Base-by-base conservation (phyloP, 2,113 vertebrate genomes). In the Sitta europaea region DNA sequence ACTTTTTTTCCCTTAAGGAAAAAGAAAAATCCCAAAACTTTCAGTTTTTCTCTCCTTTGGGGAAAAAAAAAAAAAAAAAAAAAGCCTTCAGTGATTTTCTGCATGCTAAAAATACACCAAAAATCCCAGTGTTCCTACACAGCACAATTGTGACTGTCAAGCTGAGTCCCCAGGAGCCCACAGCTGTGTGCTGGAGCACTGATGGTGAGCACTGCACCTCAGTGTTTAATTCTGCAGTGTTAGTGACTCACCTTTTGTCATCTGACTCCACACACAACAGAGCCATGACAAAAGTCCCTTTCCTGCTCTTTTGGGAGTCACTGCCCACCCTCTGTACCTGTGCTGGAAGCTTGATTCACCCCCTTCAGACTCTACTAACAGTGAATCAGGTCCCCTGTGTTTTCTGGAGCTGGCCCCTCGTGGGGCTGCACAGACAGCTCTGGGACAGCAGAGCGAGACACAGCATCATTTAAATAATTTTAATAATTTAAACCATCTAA, bases 331-430 rank as follows among this genome's bases (percentile, higher is more conserved):
- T 42, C 77, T 55, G 28, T 6, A 21, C 12, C 29, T 11, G 5
- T 38, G 53, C 45, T 51, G 65, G 36, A 8, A 12, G 23, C 20
- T 53, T 16, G 27, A 14, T 53, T 78, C 54, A 25, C 33, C 33
- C 21, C 31, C 24, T 16, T 53, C 45, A 45, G 58, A 53, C 1
- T 2, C 48, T 45, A 16, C 7, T 1, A 3, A 10, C 18, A 38
- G 13, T 5, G 9, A 38, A 61, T 10, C 9, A 33, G 27, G 21
- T 47, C 42, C 25, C 53, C 43, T 24, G 9, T 35, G 25, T 55
- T 73, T 65, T 36, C 47, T 25, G 59, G 10, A 62, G 8, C 59
- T 5, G 1, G 51, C 17, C 36, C 19, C n/a, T 68, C 0, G 0
- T 36, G 35, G 29, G 33, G n/a, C 35, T 90, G 36, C 50, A 43